These are phyloP conservation scores for Elephas maximus DNA, from an alignment of 2,113 vertebrate species.

Conservation along the genomic window DNA sequence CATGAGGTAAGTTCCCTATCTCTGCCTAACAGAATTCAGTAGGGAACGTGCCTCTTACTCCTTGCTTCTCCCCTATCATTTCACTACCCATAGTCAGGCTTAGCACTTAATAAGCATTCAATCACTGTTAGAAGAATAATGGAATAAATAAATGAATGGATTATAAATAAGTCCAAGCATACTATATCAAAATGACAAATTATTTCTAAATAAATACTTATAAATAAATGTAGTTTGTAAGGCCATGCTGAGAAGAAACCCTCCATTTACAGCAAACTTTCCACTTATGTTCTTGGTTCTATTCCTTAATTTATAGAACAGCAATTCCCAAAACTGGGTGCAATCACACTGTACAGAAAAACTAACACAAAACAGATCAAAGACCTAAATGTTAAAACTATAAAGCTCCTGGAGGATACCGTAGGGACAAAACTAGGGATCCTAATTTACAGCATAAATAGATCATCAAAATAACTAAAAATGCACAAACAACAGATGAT, in stretches of 20 bases:
- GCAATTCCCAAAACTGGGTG: background rate
- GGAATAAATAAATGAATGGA: background rate
- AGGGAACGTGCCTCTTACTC: background rate
- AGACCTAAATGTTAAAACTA: too few species aligned
- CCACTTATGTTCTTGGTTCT: background rate
- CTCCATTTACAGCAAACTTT: background rate
- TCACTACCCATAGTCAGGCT: background rate
- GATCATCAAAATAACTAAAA: too few species aligned
- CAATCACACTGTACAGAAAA: too few species aligned
- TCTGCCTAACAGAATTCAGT: background rate
- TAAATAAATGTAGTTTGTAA: background rate
- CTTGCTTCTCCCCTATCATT: too few species aligned
- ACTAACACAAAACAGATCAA: too few species aligned
- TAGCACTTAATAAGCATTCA: background rate
- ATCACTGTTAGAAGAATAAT: background rate
- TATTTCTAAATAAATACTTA: background rate
- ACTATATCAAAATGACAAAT: background rate
- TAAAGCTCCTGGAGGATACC: too few species aligned
- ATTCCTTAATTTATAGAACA: background rate
- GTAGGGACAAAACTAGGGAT: too few species aligned
- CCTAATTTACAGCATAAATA: too few species aligned
- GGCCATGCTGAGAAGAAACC: background rate
- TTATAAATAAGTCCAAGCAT: background rate
- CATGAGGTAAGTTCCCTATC: accelerated
- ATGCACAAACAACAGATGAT: too few species aligned